A percentile compares a stretch with the other conserved stretches of the same genome.
These are phyloP conservation scores for Syngnathus rostellatus DNA, from an alignment of 2,797 vertebrate species.

Conservation along the genomic window DNA sequence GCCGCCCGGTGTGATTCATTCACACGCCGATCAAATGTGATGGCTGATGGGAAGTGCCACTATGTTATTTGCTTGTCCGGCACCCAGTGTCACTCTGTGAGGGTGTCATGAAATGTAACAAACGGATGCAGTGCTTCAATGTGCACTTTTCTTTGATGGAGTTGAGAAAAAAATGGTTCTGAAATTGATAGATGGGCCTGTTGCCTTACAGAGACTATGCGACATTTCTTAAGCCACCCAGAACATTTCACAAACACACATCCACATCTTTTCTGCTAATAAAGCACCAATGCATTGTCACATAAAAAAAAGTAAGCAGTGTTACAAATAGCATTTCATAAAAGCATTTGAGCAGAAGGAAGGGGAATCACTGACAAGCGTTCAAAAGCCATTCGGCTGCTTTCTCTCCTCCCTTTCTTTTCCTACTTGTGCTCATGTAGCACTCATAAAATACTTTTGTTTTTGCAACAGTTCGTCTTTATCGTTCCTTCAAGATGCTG, in stretches of 20 bases:
- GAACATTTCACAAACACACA: neutral
- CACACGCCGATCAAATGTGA: slow-evolving; percentile 54
- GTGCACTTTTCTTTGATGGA: slow-evolving; percentile 19
- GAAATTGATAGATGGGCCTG: slow-evolving; percentile 17
- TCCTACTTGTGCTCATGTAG: slow-evolving; percentile 19
- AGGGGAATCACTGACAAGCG: slow-evolving; percentile 33
- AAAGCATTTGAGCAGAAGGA: slow-evolving; percentile 35
- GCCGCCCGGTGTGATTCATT: slow-evolving; percentile 54
- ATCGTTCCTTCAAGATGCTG: slow-evolving; percentile 30
- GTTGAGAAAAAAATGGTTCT: slow-evolving; percentile 15
- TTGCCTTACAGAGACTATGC: neutral
- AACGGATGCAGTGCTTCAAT: slow-evolving; percentile 19
- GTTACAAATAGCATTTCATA: slow-evolving; percentile 49
- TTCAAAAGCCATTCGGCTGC: slow-evolving; percentile 25
- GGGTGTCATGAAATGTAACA: slow-evolving; percentile 49
- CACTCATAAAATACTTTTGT: neutral
- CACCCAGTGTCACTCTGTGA: slow-evolving; percentile 37
- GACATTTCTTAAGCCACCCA: neutral
- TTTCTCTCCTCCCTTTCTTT: slow-evolving; percentile 9
- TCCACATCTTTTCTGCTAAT: slow-evolving; percentile 22
- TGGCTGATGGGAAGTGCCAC: slow-evolving; percentile 41
- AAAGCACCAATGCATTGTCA: slow-evolving; percentile 27
- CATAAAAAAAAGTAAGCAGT: slow-evolving; percentile 37
- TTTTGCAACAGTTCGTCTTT: slow-evolving; percentile 34
- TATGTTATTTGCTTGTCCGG: slow-evolving; percentile 49